Evolutionary conservation across 2,113 vertebrate species (phyloP).

Genomic region (Varanus salvator): DNA sequence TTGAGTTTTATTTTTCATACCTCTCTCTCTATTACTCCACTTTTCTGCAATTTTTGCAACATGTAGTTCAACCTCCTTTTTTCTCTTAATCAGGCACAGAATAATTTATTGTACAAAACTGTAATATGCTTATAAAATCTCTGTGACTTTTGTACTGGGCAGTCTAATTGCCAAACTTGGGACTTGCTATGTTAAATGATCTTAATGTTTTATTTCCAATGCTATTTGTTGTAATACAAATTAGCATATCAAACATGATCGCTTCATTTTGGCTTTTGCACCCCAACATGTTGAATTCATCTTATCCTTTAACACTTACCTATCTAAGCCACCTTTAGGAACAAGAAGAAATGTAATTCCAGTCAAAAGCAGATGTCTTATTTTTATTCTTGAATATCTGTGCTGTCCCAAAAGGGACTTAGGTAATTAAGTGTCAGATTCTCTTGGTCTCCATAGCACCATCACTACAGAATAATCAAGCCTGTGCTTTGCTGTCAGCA

Average conservation of each 20-base stretch:
- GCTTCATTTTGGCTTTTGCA: constrained; percentile 10
- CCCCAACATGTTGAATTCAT: not conserved
- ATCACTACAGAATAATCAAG: too few species aligned
- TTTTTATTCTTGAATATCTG: not conserved
- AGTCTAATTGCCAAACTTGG: constrained; percentile 36
- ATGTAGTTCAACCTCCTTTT: constrained; percentile 13
- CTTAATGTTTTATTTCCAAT: constrained; percentile 54
- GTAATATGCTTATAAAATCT: constrained; percentile 46
- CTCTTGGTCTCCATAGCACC: not conserved
- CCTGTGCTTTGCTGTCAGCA: not conserved
- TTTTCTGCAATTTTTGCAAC: not conserved
- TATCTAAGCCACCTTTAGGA: not conserved
- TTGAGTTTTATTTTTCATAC: not conserved
- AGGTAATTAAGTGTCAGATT: not conserved
- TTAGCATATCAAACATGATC: constrained; percentile 8
- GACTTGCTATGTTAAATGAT: constrained; percentile 36
- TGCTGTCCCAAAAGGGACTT: not conserved
- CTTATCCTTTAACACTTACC: not conserved
- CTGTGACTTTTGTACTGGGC: constrained; percentile 36
- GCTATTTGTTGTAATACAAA: constrained; percentile 45
- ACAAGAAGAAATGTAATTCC: not conserved
- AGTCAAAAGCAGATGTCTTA: not conserved
- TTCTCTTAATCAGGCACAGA: not conserved
- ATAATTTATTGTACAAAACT: constrained; percentile 51
- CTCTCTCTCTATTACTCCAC: not conserved